These are phyloP conservation scores for Eulemur macaco DNA, from an alignment of 2,113 vertebrate genomes.

Conservation along the genomic window DNA sequence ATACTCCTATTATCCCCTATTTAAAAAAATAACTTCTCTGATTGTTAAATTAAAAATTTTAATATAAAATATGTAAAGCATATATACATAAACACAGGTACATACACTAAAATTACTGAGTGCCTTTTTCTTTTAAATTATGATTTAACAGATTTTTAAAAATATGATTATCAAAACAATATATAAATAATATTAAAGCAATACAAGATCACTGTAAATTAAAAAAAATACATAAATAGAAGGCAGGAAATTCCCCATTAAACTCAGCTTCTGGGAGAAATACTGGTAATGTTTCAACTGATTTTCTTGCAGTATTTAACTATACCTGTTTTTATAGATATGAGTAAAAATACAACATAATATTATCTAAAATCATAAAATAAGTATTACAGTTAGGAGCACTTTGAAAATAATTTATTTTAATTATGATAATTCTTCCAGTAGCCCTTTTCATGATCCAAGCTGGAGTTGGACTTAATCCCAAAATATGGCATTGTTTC, in stretches of 20 bases:
- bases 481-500: background rate
- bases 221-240: background rate
- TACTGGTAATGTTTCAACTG: background rate
- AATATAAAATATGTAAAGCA: background rate
- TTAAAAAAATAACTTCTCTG: background rate
- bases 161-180: background rate
- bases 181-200: background rate
- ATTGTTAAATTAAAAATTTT: background rate
- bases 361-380: background rate
- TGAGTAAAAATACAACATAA: conserved; percentile 16
- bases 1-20: background rate
- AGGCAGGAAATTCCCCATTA: background rate
- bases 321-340: background rate
- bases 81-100: background rate
- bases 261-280: background rate
- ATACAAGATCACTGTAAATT: background rate
- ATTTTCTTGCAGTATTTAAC: background rate
- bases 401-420: background rate
- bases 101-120: background rate
- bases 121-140: background rate
- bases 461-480: background rate
- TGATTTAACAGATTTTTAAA: background rate
- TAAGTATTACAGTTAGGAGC: background rate
- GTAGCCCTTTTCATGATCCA: background rate
- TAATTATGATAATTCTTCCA: conserved; percentile 9